Evolutionary conservation across 2,113 vertebrate genomes (phyloP).

Genomic region (Psilopsiagon aymara): DNA sequence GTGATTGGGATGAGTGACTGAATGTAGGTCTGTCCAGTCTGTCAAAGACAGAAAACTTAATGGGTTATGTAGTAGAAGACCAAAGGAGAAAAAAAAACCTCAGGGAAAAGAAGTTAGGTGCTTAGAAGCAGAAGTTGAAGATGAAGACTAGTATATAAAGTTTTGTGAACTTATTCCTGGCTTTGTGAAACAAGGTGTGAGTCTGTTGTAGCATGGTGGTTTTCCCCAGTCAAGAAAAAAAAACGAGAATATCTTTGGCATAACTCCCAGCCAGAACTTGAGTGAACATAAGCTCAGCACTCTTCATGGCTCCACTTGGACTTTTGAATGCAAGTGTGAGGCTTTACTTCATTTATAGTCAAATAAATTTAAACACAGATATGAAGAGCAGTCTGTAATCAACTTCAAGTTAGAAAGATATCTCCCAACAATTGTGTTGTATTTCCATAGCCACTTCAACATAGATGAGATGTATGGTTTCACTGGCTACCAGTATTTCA

Average conservation of each 20-base stretch:
- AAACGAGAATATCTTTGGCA: not conserved
- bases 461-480: not conserved
- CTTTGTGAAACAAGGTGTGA: not conserved
- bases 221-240: not conserved
- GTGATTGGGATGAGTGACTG: not conserved
- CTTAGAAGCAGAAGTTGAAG: not conserved
- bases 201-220: not conserved
- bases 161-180: not conserved
- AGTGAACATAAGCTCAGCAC: not conserved
- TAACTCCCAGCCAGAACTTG: not conserved
- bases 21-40: not conserved
- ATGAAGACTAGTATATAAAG: not conserved
- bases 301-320: not conserved
- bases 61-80: not conserved
- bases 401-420: not conserved
- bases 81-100: not conserved
- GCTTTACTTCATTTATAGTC: not conserved
- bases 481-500: not conserved
- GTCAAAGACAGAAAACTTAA: not conserved
- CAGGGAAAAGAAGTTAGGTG: not conserved
- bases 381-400: not conserved
- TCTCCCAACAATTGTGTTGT: not conserved
- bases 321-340: not conserved
- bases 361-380: not conserved
- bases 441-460: not conserved